Evolutionary conservation across 2,113 vertebrate genomes (phyloP).

Genomic region (Bujurquina vittata): DNA sequence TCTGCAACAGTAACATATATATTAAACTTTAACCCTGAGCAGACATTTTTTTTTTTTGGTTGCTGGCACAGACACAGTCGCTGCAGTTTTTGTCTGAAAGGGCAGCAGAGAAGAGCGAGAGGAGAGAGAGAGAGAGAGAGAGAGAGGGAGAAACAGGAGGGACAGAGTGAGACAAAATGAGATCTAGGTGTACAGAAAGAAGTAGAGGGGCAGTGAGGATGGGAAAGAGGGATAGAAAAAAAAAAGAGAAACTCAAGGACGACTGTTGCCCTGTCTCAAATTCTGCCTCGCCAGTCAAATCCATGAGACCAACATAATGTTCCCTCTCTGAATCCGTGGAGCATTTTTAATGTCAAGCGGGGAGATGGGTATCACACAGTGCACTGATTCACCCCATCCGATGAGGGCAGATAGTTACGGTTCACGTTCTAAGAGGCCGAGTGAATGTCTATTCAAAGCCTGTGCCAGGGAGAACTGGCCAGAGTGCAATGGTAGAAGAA

Average conservation of each 20-base stretch:
- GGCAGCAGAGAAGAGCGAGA: not conserved
- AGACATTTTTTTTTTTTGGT: not conserved
- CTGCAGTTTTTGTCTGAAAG: constrained; percentile 39
- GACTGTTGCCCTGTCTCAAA: constrained; percentile 60
- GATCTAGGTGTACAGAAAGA: constrained; percentile 11
- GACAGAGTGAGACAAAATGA: not conserved
- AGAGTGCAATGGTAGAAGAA: constrained; percentile 49
- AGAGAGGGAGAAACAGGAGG: not conserved
- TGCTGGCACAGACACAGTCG: constrained; percentile 43
- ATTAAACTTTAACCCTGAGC: constrained; percentile 54
- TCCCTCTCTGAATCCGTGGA: constrained; percentile 37
- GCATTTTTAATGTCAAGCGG: constrained; percentile 68
- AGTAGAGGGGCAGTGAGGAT: not conserved
- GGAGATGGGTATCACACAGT: constrained; percentile 67
- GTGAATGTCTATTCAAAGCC: constrained; percentile 35
- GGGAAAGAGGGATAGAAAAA: constrained; percentile 20
- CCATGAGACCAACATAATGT: constrained; percentile 57
- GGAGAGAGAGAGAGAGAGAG: not conserved
- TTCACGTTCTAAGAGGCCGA: constrained; percentile 44
- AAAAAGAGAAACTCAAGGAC: constrained; percentile 60
- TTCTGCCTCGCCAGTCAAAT: constrained; percentile 71
- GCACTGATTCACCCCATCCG: constrained; percentile 50
- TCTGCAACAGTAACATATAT: constrained; percentile 46
- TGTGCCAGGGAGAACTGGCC: constrained; percentile 21
- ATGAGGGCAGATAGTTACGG: constrained; percentile 63